A percentile compares a stretch with the other conserved stretches of the same genome.
These are phyloP conservation scores for Bombus haemorrhoidalis DNA, from an alignment of 1,140 invertebrate genomes.

Conservation along the genomic window DNA sequence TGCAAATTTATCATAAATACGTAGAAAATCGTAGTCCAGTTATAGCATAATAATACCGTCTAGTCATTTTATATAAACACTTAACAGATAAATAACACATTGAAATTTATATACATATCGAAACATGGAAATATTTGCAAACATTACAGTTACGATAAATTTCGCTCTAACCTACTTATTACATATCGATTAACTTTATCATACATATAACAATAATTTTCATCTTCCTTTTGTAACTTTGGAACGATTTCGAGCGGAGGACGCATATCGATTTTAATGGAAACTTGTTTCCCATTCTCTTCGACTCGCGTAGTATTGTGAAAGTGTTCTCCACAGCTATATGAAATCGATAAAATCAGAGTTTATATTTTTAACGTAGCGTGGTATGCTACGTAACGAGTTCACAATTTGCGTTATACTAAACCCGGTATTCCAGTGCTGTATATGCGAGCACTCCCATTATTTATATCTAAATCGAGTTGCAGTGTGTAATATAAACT, in stretches of 20 bases:
- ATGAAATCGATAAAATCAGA: neutral
- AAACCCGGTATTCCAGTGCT: neutral
- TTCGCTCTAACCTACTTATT: too few relatives aligned
- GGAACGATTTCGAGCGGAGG: too few relatives aligned
- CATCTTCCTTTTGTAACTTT: too few relatives aligned
- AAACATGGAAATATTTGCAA: too few relatives aligned
- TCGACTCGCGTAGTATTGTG: neutral
- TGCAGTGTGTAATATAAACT: constrained; percentile 4
- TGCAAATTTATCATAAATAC: too few relatives aligned
- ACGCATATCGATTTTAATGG: neutral
- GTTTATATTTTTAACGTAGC: neutral
- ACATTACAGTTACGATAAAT: too few relatives aligned
- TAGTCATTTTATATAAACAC: neutral
- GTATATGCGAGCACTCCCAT: neutral
- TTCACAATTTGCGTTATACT: neutral
- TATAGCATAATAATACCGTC: too few relatives aligned
- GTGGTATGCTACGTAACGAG: neutral
- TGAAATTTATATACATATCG: too few relatives aligned
- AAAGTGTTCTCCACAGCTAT: too few relatives aligned
- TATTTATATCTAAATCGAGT: constrained; percentile 13
- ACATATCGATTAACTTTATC: too few relatives aligned
- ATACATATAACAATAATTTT: too few relatives aligned
- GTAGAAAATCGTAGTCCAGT: too few relatives aligned
- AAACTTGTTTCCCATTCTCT: neutral
- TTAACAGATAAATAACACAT: neutral